These are phyloP conservation scores for Psittacula derbiana DNA, from an alignment of 2,797 vertebrate species.

Conservation along the genomic window DNA sequence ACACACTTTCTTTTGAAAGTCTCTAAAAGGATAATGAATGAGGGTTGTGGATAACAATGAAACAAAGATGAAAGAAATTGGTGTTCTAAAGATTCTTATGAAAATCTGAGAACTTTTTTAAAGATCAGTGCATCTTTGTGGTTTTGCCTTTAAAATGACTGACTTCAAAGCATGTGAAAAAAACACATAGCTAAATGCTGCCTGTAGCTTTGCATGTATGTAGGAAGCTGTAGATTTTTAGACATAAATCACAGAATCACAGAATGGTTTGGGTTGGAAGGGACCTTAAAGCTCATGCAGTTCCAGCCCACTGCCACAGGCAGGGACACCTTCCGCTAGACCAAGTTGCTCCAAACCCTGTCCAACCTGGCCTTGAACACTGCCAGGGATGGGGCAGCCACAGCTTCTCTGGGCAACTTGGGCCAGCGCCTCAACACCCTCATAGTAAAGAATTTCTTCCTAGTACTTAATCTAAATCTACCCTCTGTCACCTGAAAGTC, in stretches of 20 bases:
- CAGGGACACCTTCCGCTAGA: background rate
- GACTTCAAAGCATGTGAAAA: background rate
- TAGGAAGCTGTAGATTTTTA: background rate
- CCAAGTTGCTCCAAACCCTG: background rate
- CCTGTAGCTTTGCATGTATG: background rate
- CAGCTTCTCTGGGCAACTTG: background rate
- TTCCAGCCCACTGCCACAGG: background rate
- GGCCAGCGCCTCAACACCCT: background rate
- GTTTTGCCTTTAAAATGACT: background rate
- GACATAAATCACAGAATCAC: background rate
- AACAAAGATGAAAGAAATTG: background rate
- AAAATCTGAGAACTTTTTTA: background rate
- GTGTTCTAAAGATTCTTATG: background rate
- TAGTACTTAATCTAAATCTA: background rate
- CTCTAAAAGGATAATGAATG: background rate
- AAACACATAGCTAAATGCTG: fast-evolving
- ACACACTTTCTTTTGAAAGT: background rate
- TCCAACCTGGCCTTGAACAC: background rate
- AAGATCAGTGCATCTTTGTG: background rate
- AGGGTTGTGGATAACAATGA: background rate
- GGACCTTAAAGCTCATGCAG: background rate
- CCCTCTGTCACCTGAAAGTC: background rate
- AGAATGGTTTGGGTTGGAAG: background rate
- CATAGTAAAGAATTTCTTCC: background rate
- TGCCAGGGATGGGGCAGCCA: background rate